A percentile compares a stretch with the other conserved stretches of the same genome.
These are phyloP conservation scores for Camponotus fellah DNA, from an alignment of 2,888 invertebrate genomes.

Conservation along the genomic window DNA sequence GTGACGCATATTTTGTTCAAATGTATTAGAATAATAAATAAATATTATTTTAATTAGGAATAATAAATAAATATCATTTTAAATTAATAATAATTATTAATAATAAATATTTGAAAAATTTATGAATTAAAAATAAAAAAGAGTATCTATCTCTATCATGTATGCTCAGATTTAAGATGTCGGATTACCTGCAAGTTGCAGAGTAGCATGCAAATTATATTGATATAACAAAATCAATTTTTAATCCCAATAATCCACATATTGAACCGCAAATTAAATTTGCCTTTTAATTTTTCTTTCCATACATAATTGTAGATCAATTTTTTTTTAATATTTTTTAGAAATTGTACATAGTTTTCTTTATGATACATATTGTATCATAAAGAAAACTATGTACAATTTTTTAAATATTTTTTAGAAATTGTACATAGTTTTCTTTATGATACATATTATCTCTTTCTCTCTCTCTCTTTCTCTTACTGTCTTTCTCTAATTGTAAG, in stretches of 20 bases:
- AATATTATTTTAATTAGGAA: not conserved
- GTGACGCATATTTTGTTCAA: not conserved
- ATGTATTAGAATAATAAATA: not conserved
- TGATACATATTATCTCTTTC: not conserved
- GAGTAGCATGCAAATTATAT: not conserved
- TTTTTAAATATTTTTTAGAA: slow-evolving; percentile 16
- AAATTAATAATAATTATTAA: too few species aligned
- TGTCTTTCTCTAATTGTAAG: too few species aligned
- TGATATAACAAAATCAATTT: not conserved
- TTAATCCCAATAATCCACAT: not conserved
- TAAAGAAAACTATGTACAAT: too few species aligned
- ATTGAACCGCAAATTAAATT: not conserved
- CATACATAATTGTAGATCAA: not conserved
- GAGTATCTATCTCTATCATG: too few species aligned
- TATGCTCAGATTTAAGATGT: not conserved
- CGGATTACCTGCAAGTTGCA: not conserved
- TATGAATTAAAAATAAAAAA: not conserved
- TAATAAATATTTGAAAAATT: not conserved
- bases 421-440: not conserved
- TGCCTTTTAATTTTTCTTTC: not conserved
- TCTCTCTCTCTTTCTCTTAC: too few species aligned
- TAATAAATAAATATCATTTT: not conserved
- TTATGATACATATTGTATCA: not conserved
- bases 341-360: not conserved
- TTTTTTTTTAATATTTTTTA: slow-evolving; percentile 34